phyloP scores from a whole-genome alignment of 2,888 invertebrate species.

The Rugalucina vietnamica region DNA sequence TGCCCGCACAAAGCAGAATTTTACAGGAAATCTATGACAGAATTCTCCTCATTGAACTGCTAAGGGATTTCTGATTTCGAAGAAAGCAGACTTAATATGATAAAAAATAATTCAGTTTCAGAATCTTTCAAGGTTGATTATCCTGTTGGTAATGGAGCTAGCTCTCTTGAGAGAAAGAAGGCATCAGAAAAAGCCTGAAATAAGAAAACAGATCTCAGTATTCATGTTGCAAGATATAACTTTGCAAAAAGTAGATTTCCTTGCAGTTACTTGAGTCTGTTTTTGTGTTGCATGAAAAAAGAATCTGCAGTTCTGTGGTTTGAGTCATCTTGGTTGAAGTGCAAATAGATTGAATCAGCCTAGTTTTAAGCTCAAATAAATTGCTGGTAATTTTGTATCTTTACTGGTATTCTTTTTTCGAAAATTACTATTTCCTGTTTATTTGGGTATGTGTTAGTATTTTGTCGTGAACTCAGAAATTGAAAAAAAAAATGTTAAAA shows the following conservation, averaged over 20 bases:
- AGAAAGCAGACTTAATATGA: not conserved
- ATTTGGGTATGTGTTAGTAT: too few species aligned
- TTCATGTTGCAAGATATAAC: too few species aligned
- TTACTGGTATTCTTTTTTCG: too few species aligned
- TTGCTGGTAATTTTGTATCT: too few species aligned
- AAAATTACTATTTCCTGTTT: too few species aligned
- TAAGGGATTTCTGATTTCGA: not conserved
- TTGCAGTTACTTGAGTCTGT: too few species aligned
- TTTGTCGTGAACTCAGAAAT: not conserved
- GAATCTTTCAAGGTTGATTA: not conserved
- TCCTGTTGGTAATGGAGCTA: not conserved
- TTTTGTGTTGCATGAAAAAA: not conserved
- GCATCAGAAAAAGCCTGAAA: not conserved
- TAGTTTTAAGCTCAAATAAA: too few species aligned
- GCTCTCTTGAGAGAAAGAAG: not conserved
- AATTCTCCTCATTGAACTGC: not conserved
- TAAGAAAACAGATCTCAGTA: too few species aligned
- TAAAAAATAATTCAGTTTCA: not conserved
- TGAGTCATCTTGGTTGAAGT: not conserved
- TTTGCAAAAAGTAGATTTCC: too few species aligned
- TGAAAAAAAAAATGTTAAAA: not conserved
- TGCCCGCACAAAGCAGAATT: too few species aligned
- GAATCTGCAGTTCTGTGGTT: not conserved
- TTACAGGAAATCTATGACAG: too few species aligned
- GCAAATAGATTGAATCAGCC: not conserved